Percentiles rank a stretch among this genome's conserved stretches.
phyloP scores from a whole-genome alignment of 1,140 invertebrate genomes.

The Tachypleus tridentatus region DNA sequence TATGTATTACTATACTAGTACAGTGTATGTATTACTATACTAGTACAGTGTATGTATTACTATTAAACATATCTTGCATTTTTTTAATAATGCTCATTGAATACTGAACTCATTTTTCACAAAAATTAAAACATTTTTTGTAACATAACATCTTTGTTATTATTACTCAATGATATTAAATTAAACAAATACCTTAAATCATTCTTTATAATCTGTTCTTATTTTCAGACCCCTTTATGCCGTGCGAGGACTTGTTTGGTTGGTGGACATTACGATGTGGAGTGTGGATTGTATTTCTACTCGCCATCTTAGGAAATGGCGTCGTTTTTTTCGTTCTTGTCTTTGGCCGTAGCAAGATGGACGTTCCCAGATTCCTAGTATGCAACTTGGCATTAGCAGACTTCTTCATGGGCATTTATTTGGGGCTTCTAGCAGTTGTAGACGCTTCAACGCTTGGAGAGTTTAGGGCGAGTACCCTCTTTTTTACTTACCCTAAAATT shows the following conservation, averaged over 20 bases:
- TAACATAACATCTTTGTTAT: too few species aligned
- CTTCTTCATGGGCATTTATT: constrained; percentile 92
- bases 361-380: constrained; percentile 88
- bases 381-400: constrained; percentile 91
- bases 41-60: too few species aligned
- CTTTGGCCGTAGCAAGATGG: constrained; percentile 84
- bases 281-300: constrained; percentile 92
- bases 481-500: neutral
- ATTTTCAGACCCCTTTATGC: constrained; percentile 72
- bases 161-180: too few species aligned
- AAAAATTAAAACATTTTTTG: too few species aligned
- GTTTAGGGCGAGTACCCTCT: constrained; percentile 44
- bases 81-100: too few species aligned
- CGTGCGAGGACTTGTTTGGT: constrained; percentile 90
- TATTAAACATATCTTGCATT: too few species aligned
- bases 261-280: constrained; percentile 95
- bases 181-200: too few species aligned
- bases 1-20: too few species aligned
- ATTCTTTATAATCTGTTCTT: neutral
- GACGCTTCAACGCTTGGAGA: constrained; percentile 93
- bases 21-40: too few species aligned
- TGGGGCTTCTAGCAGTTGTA: constrained; percentile 86
- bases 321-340: constrained; percentile 88
- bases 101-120: too few species aligned
- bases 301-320: constrained; percentile 87